These are phyloP conservation scores for Lepisosteus oculatus DNA, from an alignment of 2,113 vertebrate species.

Conservation along the genomic window DNA sequence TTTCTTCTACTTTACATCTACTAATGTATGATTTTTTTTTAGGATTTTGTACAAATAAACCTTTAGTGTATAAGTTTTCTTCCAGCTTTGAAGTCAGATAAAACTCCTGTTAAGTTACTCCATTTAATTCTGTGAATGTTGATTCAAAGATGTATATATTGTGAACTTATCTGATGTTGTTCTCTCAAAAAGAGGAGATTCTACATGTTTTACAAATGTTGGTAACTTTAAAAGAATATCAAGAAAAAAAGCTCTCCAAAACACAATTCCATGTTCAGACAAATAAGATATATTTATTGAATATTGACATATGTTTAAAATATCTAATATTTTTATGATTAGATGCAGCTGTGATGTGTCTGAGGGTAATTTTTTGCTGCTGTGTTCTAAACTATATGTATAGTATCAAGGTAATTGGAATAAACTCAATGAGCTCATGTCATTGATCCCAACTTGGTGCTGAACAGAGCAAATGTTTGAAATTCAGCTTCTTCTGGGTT, in stretches of 20 bases:
- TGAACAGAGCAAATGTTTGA: no score
- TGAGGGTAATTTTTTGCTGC: no score
- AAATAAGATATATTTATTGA: neutral
- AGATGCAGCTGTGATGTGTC: no score
- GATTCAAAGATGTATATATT: conserved; percentile 51
- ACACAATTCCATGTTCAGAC: neutral
- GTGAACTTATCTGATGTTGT: conserved; percentile 44
- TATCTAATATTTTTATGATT: no score
- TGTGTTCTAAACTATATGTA: no score
- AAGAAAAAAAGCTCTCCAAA: neutral
- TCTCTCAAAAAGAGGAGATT: conserved; percentile 26
- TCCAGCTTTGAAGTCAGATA: conserved; percentile 26
- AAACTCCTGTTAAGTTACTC: conserved; percentile 38
- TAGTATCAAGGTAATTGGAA: no score
- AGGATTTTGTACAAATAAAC: conserved; percentile 41
- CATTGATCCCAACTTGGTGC: no score
- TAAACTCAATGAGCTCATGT: no score
- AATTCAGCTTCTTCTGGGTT: no score
- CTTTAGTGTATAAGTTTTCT: conserved; percentile 29
- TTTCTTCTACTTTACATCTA: conserved; percentile 43
- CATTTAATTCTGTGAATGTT: conserved; percentile 47
- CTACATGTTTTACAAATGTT: conserved; percentile 44
- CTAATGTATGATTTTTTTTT: conserved; percentile 27
- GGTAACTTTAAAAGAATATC: neutral
- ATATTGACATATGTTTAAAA: no score